Percentiles rank a stretch among this genome's conserved stretches.
phyloP scores from a whole-genome alignment of 2,888 invertebrate species.

The Drosophila ezoana region DNA sequence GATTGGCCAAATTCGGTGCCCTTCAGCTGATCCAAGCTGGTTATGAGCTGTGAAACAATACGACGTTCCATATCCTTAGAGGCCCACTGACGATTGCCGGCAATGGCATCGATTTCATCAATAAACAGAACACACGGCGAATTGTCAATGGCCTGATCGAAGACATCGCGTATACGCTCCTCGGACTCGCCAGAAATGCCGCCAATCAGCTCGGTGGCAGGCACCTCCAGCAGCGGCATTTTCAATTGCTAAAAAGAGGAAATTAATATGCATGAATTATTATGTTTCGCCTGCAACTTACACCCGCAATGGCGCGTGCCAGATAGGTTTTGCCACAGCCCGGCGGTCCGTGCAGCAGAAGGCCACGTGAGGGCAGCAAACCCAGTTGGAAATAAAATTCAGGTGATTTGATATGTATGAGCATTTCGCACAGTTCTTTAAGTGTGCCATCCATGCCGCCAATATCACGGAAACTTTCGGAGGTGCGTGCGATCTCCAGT shows the following conservation, averaged over 20 bases:
- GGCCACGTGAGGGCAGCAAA: constrained; percentile 94
- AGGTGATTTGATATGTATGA: constrained; percentile 95
- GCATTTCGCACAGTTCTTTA: constrained; percentile 89
- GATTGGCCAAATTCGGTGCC: constrained; percentile 82
- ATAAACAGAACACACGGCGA: constrained; percentile 95
- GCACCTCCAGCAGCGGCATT: constrained; percentile 93
- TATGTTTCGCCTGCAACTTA: constrained; percentile 83
- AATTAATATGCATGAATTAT: too few species aligned
- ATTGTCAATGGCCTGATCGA: constrained; percentile 92
- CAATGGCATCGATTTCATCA: constrained; percentile 99
- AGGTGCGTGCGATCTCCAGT: constrained; percentile 61
- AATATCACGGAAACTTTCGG: constrained; percentile 86
- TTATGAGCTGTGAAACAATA: constrained; percentile 96
- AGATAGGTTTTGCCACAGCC: constrained; percentile 96
- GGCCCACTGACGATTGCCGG: constrained; percentile 94
- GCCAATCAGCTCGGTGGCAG: constrained; percentile 96
- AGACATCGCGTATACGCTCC: constrained; percentile 95
- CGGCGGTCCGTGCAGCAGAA: constrained; percentile 97
- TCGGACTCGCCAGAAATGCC: constrained; percentile 99
- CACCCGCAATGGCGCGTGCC: constrained; percentile 93
- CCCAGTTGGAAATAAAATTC: constrained; percentile 94
- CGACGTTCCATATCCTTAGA: constrained; percentile 98
- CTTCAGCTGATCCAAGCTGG: constrained; percentile 91
- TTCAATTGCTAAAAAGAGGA: constrained; percentile 89
- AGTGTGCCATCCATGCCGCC: constrained; percentile 92